phyloP scores from a whole-genome alignment of 1,140 invertebrate species.

The Laupala kohalensis region DNA sequence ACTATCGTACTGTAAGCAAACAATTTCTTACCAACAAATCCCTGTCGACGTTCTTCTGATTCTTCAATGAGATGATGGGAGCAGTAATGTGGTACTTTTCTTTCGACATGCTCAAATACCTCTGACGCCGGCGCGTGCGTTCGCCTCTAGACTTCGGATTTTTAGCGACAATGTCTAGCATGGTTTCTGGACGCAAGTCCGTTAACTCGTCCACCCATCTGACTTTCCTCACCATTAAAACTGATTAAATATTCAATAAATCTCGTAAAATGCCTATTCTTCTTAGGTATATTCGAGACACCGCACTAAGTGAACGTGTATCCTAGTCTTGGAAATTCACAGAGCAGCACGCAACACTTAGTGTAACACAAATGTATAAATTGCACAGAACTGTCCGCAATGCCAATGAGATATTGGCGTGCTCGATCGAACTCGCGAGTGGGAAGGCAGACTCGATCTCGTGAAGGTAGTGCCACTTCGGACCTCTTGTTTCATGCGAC shows the following conservation, averaged over 20 bases:
- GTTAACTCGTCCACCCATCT: background rate
- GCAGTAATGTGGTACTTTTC: background rate
- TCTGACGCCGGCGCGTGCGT: background rate
- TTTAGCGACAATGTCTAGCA: constrained; percentile 4
- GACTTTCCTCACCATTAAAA: background rate
- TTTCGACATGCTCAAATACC: constrained; percentile 4
- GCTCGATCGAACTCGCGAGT: too few relatives aligned
- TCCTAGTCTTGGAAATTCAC: background rate
- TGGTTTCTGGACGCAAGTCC: background rate
- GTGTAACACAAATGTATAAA: too few relatives aligned
- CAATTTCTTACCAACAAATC: constrained; percentile 3
- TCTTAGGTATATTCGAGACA: too few relatives aligned
- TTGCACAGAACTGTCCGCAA: too few relatives aligned
- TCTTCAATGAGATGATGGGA: background rate
- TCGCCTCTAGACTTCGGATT: constrained; percentile 6
- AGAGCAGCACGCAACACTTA: too few relatives aligned
- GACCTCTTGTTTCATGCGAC: too few relatives aligned
- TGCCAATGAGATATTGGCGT: too few relatives aligned
- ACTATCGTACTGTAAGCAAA: too few relatives aligned
- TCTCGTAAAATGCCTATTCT: too few relatives aligned
- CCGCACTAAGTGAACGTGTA: background rate
- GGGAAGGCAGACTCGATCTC: too few relatives aligned
- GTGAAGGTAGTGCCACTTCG: too few relatives aligned
- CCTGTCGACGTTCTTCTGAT: background rate
- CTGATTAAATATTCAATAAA: background rate